phyloP scores from a whole-genome alignment of 2,113 vertebrate species.

The Gopherus evgoodei region DNA sequence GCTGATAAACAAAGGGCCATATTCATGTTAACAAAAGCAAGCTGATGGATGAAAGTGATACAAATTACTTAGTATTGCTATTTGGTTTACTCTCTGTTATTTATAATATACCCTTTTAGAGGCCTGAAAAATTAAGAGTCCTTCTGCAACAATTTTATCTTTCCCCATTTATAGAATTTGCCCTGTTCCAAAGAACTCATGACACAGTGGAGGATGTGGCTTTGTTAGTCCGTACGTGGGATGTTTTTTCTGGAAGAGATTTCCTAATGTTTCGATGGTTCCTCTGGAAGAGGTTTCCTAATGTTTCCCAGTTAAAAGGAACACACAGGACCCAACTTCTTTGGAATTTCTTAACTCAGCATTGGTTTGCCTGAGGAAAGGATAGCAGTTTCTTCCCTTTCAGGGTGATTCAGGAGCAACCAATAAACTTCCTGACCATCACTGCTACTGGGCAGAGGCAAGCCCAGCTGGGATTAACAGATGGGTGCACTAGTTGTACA shows the following conservation, averaged over 20 bases:
- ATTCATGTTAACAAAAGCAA: not conserved
- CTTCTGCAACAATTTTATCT: not conserved
- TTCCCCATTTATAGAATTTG: not conserved
- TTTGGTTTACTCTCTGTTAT: not conserved
- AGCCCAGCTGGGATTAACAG: not conserved
- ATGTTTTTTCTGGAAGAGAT: not conserved
- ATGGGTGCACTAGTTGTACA: not conserved
- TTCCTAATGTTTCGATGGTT: not conserved
- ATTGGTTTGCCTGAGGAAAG: not conserved
- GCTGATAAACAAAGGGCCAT: not conserved
- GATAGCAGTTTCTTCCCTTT: not conserved
- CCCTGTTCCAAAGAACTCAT: not conserved
- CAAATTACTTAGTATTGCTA: not conserved
- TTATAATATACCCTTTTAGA: not conserved
- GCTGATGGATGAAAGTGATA: not conserved
- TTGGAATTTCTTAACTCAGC: not conserved
- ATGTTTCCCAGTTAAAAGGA: not conserved
- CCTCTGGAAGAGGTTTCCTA: not conserved
- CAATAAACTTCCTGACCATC: not conserved
- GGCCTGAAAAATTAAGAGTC: not conserved
- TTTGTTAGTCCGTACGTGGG: not conserved
- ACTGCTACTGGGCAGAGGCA: not conserved
- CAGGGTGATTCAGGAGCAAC: not conserved
- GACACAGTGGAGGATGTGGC: not conserved
- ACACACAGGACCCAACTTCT: fast-evolving